Base-by-base conservation (phyloP, 2,113 vertebrate species). In the Buteo buteo region DNA sequence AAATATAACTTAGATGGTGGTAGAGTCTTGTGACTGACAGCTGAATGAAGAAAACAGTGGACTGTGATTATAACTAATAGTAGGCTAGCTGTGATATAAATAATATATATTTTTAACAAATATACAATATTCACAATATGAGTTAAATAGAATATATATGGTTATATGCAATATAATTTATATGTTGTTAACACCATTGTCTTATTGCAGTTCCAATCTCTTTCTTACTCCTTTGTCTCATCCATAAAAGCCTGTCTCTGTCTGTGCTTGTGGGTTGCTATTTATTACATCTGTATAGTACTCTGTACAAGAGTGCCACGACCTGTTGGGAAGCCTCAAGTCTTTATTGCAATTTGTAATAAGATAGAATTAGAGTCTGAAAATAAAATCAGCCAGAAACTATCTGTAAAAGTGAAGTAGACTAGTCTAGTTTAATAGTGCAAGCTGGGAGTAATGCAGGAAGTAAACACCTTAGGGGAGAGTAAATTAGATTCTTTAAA, bases 401-500 rank as follows among this genome's bases (percentile, higher is more conserved):
- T 77, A 82, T 45, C 54, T 3, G 25, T 82, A 58, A 80, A 94
- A 90, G 45, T 73, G 66, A 82, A 94, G 84, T 12, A 55, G 40
- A 71, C 78, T 84, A 10, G 82, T 81, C 84, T 77, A 44, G 65
- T 85, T 93, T 90, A 87, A 91, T 66, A 88, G 78, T 40, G 78
- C 61, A 91, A 93, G 65, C 61, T 82, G 89, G 73, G 91, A 96
- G 52, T 78, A 91, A 79, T 76, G 58, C 65, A 91, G 66, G 78
- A 89, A 89, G 52, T n/a, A 94, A 96, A 92, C 84, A 93, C 74
- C 70, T 93, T 49, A 59, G 19, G 64, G 71, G 54, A 72, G 57
- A 96, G 58, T 80, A 89, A 91, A 96, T 96, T 92, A 93, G 36
- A 73, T 93, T 85, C 67, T 93, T 87, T 55, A 57, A 93, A 92